Evolutionary conservation across 2,888 invertebrate species (phyloP).

Genomic region (Eupsilia transversa): DNA sequence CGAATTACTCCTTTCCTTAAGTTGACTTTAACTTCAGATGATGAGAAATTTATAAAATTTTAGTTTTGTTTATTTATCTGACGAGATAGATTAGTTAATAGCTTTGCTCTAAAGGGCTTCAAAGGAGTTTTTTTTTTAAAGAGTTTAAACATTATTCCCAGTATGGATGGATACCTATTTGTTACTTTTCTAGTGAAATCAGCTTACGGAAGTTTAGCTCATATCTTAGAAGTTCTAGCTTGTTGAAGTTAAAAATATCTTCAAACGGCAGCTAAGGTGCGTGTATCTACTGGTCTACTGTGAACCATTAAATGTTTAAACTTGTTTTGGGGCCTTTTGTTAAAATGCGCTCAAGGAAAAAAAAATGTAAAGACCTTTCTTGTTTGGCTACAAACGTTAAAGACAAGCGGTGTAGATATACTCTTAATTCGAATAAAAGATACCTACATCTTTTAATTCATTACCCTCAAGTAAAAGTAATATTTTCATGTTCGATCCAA

Average conservation of each 20-base stretch:
- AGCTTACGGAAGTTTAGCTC: not conserved
- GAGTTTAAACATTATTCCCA: not conserved
- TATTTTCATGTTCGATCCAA: slow-evolving; percentile 31
- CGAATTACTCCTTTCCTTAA: not conserved
- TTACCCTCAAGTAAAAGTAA: slow-evolving; percentile 11
- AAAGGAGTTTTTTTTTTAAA: not conserved
- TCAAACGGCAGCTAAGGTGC: not conserved
- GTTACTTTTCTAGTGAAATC: not conserved
- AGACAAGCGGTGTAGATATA: not conserved
- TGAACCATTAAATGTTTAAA: not conserved
- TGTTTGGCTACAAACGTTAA: not conserved
- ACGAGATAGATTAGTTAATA: not conserved
- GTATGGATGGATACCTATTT: not conserved
- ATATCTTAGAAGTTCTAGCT: not conserved
- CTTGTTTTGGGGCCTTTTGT: not conserved
- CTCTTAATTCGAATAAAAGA: not conserved
- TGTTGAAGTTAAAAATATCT: not conserved
- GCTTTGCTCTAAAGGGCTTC: not conserved
- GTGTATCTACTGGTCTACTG: not conserved
- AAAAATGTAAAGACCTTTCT: not conserved
- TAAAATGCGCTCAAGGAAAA: not conserved
- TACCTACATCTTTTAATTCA: slow-evolving; percentile 15
- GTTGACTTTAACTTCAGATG: slow-evolving; percentile 17
- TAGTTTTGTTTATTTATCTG: slow-evolving; percentile 16
- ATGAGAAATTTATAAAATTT: slow-evolving; percentile 2